These are phyloP conservation scores for Cydia pomonella DNA, from an alignment of 1,140 invertebrate species.

Conservation along the genomic window DNA sequence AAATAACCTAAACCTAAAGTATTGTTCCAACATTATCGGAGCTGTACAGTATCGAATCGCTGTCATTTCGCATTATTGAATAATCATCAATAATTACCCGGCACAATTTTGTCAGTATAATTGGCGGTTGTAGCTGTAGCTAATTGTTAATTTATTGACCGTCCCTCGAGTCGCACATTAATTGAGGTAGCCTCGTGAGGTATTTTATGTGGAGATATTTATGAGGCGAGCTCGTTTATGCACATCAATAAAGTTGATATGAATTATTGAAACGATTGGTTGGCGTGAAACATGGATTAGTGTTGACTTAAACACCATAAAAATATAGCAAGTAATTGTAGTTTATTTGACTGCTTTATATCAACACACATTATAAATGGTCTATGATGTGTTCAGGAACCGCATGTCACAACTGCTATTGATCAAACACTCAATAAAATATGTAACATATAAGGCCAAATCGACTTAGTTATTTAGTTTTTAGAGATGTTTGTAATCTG, in stretches of 20 bases:
- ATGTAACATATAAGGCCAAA: too few relatives aligned
- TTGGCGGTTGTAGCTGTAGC: not conserved
- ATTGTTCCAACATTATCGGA: too few relatives aligned
- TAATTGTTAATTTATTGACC: not conserved
- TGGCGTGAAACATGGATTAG: not conserved
- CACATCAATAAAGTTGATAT: not conserved
- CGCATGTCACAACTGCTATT: too few relatives aligned
- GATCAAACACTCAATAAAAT: too few relatives aligned
- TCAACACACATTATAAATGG: too few relatives aligned
- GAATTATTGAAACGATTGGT: not conserved
- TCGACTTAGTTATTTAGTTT: too few relatives aligned
- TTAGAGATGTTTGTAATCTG: too few relatives aligned
- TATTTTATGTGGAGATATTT: slow-evolving; percentile 1
- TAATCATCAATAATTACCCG: not conserved
- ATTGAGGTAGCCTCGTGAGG: not conserved
- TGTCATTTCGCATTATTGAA: not conserved
- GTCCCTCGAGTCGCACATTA: not conserved
- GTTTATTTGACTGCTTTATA: too few relatives aligned
- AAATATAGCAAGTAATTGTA: too few relatives aligned
- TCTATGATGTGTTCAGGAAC: too few relatives aligned
- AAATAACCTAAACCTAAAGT: too few relatives aligned
- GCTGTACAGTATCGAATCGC: not conserved
- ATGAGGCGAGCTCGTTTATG: not conserved
- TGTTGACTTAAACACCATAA: not conserved
- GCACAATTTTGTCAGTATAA: not conserved